Conservation (phyloP, 2,888 invertebrate species). For the Eustalomyia histrio region DNA sequence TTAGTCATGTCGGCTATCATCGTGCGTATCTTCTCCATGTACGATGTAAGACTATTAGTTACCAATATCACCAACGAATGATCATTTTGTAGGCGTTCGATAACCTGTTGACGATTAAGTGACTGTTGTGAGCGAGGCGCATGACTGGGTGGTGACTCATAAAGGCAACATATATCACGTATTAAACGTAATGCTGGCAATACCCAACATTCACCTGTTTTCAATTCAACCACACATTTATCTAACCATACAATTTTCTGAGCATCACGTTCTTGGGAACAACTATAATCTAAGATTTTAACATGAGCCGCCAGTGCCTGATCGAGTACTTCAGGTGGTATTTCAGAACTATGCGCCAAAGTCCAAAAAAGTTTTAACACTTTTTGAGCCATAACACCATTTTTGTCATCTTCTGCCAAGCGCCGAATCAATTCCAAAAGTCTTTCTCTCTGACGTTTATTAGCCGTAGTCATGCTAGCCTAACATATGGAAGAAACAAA, state of each 20-base stretch:
- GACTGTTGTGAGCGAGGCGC: conserved; percentile 78
- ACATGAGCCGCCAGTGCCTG: conserved; percentile 96
- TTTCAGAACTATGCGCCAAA: conserved; percentile 96
- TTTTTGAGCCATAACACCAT: conserved; percentile 99
- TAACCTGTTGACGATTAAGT: conserved; percentile 86
- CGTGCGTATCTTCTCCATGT: conserved; percentile 91
- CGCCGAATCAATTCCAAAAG: conserved; percentile 95
- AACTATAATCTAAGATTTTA: conserved; percentile 98
- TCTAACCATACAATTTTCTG: conserved; percentile 98
- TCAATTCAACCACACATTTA: conserved; percentile 96
- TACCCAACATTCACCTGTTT: conserved; percentile 93
- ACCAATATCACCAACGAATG: conserved; percentile 96
- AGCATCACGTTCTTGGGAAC: conserved; percentile 97
- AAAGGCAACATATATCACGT: conserved; percentile 95
- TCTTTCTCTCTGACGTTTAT: conserved; percentile 96
- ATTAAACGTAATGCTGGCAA: conserved; percentile 97
- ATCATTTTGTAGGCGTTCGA: conserved; percentile 93
- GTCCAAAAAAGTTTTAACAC: conserved; percentile 97
- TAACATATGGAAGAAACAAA: conserved; percentile 74
- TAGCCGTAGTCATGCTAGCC: conserved; percentile 97
- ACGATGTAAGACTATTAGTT: conserved; percentile 93
- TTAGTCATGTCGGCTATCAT: conserved; percentile 81
- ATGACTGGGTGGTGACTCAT: conserved; percentile 84
- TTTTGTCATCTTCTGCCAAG: conserved; percentile 98
- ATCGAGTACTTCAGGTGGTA: conserved; percentile 98